Percentiles rank a stretch among this genome's conserved stretches.
Evolutionary conservation across 2,888 invertebrate genomes (phyloP).

Genomic region (Colletes collaris): DNA sequence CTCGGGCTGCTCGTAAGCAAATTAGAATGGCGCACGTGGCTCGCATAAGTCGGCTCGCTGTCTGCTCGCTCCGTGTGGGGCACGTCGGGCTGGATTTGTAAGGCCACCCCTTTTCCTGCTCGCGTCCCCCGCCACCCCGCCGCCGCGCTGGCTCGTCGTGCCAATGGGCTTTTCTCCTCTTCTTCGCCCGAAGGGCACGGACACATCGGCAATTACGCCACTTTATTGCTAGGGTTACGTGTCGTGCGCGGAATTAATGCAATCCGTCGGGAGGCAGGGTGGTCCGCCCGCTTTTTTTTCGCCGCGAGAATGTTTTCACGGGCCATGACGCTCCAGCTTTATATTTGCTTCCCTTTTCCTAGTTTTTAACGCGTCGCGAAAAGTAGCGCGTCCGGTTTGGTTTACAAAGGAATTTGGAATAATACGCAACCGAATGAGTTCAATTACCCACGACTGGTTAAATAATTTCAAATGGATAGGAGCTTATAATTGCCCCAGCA

Average conservation of each 20-base stretch:
- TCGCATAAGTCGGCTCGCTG: constrained; percentile 76
- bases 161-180: constrained; percentile 51
- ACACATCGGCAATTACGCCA: constrained; percentile 78
- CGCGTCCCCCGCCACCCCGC: constrained; percentile 10
- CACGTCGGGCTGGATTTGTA: constrained; percentile 73
- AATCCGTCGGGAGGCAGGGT: constrained; percentile 52
- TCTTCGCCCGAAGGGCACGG: constrained; percentile 67
- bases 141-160: constrained; percentile 30
- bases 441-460: too few species aligned
- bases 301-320: constrained; percentile 33
- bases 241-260: constrained; percentile 77
- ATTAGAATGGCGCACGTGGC: constrained; percentile 80
- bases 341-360: too few species aligned
- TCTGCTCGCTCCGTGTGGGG: constrained; percentile 67
- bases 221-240: constrained; percentile 79
- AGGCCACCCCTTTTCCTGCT: constrained; percentile 60
- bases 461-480: too few species aligned
- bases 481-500: too few species aligned
- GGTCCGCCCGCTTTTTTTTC: constrained; percentile 16
- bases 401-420: too few species aligned
- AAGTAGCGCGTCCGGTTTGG: too few species aligned
- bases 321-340: constrained; percentile 5
- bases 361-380: too few species aligned
- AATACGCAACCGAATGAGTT: too few species aligned
- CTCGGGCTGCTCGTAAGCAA: constrained; percentile 76